Evolutionary conservation across 2,797 vertebrate genomes (phyloP).

Genomic region (Coccyzus lansbergi): DNA sequence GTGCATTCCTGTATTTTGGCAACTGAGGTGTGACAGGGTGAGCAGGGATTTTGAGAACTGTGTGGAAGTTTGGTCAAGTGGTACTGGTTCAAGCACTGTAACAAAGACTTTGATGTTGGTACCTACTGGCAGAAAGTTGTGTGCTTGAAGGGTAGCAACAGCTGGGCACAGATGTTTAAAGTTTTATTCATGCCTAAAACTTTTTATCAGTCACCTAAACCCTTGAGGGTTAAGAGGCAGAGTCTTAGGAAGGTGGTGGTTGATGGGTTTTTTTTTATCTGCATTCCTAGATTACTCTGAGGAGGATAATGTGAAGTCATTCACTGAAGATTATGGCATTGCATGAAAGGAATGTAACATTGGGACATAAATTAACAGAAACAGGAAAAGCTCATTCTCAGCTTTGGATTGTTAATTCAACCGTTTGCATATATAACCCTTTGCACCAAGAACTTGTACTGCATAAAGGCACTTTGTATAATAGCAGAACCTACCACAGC

Average conservation of each 20-base stretch:
- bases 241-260: not conserved
- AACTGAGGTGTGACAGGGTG: not conserved
- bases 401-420: not conserved
- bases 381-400: not conserved
- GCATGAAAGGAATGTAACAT: conserved; percentile 22
- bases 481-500: not conserved
- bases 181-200: not conserved
- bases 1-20: rapidly evolving
- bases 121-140: not conserved
- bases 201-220: not conserved
- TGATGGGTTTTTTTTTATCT: conserved; percentile 24
- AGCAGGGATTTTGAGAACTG: not conserved
- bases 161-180: not conserved
- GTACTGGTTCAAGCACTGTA: not conserved
- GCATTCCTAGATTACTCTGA: conserved; percentile 48
- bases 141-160: not conserved
- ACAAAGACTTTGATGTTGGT: not conserved
- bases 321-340: conserved; percentile 28
- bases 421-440: not conserved
- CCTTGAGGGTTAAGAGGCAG: not conserved
- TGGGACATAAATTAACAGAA: not conserved
- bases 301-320: not conserved
- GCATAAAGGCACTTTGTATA: not conserved
- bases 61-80: rapidly evolving
- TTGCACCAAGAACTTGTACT: not conserved